These are phyloP conservation scores for Syrphus vitripennis DNA, from an alignment of 2,888 invertebrate species.

Conservation along the genomic window DNA sequence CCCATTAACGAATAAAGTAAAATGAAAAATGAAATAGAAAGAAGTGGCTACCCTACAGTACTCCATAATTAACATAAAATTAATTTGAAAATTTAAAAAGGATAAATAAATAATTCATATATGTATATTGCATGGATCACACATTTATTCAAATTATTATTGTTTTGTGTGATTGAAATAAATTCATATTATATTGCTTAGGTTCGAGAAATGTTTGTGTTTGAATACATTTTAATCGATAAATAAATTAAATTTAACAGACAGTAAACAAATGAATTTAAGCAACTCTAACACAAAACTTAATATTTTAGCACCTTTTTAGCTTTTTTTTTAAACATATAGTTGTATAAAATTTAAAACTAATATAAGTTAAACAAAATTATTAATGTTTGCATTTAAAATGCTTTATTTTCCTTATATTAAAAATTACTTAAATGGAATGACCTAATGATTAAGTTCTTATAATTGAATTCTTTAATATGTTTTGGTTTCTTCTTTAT, in stretches of 20 bases:
- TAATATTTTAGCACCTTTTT: constrained; percentile 62
- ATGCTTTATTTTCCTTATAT: constrained; percentile 20
- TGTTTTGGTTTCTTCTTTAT: constrained; percentile 52
- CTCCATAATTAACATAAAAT: not conserved
- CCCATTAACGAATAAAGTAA: not conserved
- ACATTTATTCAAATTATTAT: no score
- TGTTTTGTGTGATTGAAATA: no score
- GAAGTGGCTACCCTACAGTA: not conserved
- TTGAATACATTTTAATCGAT: not conserved
- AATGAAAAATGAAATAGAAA: not conserved
- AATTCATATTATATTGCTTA: no score
- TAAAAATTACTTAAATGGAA: constrained; percentile 60
- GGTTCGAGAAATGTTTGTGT: not conserved
- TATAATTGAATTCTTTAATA: constrained; percentile 63
- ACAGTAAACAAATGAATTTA: not conserved
- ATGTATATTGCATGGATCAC: no score
- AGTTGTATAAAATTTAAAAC: constrained; percentile 43
- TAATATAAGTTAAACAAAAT: constrained; percentile 24
- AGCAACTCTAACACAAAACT: constrained; percentile 35
- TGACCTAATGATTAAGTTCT: constrained; percentile 60
- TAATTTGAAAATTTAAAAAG: no score
- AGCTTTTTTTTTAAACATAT: constrained; percentile 50
- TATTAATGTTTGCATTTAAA: constrained; percentile 32
- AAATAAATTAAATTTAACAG: not conserved
- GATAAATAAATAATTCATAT: no score